Conservation (phyloP, 2,797 vertebrate species). For the Poecile montanus region DNA sequence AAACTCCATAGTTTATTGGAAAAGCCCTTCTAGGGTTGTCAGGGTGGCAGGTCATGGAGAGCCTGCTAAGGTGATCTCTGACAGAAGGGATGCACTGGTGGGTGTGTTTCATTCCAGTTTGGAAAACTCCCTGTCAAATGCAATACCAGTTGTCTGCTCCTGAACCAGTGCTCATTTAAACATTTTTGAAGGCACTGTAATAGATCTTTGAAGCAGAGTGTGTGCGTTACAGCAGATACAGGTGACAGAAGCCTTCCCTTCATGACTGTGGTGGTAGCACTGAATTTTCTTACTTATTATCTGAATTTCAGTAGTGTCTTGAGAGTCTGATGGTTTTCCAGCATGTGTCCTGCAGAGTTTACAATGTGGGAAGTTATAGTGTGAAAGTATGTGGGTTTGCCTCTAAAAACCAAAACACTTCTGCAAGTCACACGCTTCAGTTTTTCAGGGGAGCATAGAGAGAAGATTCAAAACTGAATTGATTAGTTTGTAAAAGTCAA, state of each 20-base stretch:
- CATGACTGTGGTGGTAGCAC: not conserved
- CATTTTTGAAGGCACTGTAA: not conserved
- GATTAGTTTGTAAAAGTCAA: not conserved
- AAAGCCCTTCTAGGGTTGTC: not conserved
- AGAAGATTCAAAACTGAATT: not conserved
- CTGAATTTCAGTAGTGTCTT: not conserved
- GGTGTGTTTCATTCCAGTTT: not conserved
- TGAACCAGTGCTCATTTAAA: not conserved
- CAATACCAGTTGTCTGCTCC: not conserved
- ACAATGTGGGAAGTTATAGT: not conserved
- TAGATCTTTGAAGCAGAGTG: not conserved
- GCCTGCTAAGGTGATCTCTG: fast-evolving
- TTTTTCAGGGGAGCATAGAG: not conserved
- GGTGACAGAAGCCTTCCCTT: not conserved
- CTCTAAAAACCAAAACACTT: not conserved
- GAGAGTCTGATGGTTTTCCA: not conserved
- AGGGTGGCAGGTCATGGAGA: not conserved
- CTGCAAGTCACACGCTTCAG: not conserved
- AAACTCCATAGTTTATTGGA: not conserved
- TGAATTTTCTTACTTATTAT: not conserved
- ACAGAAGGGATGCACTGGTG: not conserved
- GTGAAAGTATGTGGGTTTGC: not conserved
- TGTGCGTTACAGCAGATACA: fast-evolving
- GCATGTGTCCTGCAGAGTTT: not conserved
- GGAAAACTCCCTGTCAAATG: not conserved